These are phyloP conservation scores for Urosaurus nigricauda DNA, from an alignment of 2,797 vertebrate genomes.

Conservation along the genomic window DNA sequence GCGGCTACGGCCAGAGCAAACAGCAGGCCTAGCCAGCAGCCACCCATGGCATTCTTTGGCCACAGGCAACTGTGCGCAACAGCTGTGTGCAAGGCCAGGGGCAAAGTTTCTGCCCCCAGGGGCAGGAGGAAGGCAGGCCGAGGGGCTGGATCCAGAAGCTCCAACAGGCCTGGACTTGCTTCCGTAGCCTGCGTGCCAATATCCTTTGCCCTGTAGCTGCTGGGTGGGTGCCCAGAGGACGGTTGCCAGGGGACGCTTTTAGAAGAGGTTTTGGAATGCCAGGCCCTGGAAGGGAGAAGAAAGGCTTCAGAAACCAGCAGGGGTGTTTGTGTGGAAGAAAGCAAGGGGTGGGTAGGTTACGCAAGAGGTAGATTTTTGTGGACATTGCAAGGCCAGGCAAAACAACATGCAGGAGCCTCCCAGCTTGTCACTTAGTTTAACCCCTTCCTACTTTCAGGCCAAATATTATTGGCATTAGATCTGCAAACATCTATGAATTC, in stretches of 20 bases:
- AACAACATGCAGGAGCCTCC: neutral
- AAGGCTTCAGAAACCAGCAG: neutral
- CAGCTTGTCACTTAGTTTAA: neutral
- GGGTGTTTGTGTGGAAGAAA: no score
- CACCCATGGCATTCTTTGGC: neutral
- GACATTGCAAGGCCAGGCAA: neutral
- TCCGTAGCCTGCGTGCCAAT: neutral
- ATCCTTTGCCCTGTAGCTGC: neutral
- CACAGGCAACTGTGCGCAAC: neutral
- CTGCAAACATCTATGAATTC: no score
- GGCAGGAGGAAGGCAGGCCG: neutral
- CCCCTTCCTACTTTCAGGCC: neutral
- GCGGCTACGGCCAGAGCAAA: neutral
- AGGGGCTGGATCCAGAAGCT: neutral
- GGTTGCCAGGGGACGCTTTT: constrained; percentile 1
- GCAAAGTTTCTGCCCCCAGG: neutral
- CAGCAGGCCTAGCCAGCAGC: neutral
- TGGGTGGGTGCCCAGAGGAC: constrained; percentile 7
- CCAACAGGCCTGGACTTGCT: neutral
- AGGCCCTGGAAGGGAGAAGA: neutral
- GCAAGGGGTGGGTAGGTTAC: neutral
- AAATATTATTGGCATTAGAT: neutral
- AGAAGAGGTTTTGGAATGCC: neutral
- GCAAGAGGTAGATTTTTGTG: neutral
- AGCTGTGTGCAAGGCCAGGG: no score